Evolutionary conservation across 2,797 vertebrate species (phyloP), one percentile per base, ranked within the genome.

Genomic region (Nannoperca australis): DNA sequence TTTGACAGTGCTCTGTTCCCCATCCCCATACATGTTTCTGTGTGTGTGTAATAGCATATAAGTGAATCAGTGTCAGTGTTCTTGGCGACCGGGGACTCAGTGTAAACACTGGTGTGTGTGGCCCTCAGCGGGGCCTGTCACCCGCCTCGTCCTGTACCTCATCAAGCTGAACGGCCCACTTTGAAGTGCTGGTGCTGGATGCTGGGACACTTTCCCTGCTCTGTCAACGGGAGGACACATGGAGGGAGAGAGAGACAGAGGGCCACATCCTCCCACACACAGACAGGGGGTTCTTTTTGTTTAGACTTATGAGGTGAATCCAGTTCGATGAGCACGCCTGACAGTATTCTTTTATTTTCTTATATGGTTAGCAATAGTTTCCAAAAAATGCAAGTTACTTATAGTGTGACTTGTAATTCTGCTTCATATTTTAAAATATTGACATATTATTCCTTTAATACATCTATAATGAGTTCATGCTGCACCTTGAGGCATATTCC

Each of bases 51-150:
- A 45, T 4, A 27, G 42, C 38, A 45, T 42, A 17, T 24, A 67
- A 50, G 55, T 69, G 61, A 72, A 69, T 83, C 58, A 66, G 72
- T 71, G 70, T 70, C 62, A 34, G 76, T 73, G 69, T 71, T 75
- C 53, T 61, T 63, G 71, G 78, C 51, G 45, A 65, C 78, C 12
- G 51, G 76, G 82, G 74, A 78, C 84, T 76, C 81, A 53, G 67
- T 81, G 53, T 85, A 84, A 88, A 89, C 74, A 81, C 17, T 36
- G 7, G 40, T 90, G 88, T 81, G 86, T 90, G 92, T 89, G 90
- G 74, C 77, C 81, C 75, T 76, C 53, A 24, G 70, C 34, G 63
- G 20, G 70, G 60, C 69, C 78, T 73, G 88, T 90, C 88, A 82
- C 58, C 71, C 53, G 3, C 64, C 71, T 63, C 24, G 32, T 75